Evolutionary conservation across 2,888 invertebrate species (phyloP).

Genomic region (Heliconius ethilla): DNA sequence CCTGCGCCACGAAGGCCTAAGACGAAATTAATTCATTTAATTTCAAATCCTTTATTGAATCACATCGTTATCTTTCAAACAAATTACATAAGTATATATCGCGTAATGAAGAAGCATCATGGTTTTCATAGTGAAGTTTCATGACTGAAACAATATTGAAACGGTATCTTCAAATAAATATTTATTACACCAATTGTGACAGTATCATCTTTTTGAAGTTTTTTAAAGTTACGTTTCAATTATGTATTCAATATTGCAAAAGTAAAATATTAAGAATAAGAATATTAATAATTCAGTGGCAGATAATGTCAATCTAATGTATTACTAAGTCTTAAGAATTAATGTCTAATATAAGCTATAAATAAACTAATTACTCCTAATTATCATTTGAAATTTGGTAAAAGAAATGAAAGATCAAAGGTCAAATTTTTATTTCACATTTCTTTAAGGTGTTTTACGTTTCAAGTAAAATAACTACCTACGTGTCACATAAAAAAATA

Average conservation of each 20-base stretch:
- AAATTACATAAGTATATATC: slow-evolving; percentile 1
- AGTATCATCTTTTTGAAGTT: background rate
- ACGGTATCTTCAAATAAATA: background rate
- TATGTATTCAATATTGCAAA: no score
- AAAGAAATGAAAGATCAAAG: background rate
- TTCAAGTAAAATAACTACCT: background rate
- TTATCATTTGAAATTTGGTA: background rate
- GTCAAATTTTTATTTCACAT: background rate
- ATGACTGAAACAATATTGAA: background rate
- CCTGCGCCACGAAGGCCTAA: background rate
- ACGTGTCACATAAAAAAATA: no score
- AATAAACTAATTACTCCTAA: background rate
- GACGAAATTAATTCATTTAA: background rate
- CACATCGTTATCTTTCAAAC: background rate
- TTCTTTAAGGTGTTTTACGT: background rate
- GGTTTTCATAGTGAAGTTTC: background rate
- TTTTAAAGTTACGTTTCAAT: no score
- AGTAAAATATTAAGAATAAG: no score
- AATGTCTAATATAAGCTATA: background rate
- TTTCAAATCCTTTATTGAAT: background rate
- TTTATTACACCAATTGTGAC: background rate
- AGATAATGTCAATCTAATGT: background rate
- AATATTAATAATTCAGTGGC: background rate
- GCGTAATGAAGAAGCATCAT: background rate
- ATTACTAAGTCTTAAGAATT: background rate